Conservation (phyloP, 2,888 invertebrate species). For the Trichopria drosophilae region DNA sequence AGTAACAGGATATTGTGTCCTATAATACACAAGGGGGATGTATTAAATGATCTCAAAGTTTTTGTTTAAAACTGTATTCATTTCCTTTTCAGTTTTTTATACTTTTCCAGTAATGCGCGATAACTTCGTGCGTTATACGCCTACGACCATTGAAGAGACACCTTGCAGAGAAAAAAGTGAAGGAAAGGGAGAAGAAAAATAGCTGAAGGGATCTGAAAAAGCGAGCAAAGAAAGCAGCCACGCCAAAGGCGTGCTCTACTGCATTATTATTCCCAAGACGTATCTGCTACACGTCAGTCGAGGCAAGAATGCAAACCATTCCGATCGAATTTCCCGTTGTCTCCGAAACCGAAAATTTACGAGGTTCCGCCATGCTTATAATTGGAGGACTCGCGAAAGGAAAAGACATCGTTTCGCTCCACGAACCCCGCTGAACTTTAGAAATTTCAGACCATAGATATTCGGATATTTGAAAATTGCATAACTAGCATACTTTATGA, state of each 20-base stretch:
- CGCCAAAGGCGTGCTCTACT: slow-evolving; percentile 15
- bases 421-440: slow-evolving; percentile 7
- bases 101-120: no score
- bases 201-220: no score
- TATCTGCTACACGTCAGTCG: slow-evolving; percentile 51
- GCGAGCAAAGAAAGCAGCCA: slow-evolving; percentile 26
- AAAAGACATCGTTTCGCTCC: background rate
- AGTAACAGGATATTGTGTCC: no score
- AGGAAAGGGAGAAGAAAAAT: no score
- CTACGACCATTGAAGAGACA: no score
- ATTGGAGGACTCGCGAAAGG: slow-evolving; percentile 15
- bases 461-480: slow-evolving; percentile 31
- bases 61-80: no score
- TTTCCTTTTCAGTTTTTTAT: no score
- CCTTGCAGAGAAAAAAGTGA: no score
- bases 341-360: slow-evolving; percentile 45
- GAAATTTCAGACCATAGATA: slow-evolving; percentile 8
- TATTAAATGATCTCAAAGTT: no score
- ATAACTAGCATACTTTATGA: slow-evolving; percentile 16
- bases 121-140: no score
- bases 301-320: slow-evolving; percentile 54
- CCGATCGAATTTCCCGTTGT: slow-evolving; percentile 53
- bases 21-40: no score
- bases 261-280: slow-evolving; percentile 55
- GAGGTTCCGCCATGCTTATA: slow-evolving; percentile 33